phyloP scores from a whole-genome alignment of 2,113 vertebrate genomes.

The Ranitomeya imitator region DNA sequence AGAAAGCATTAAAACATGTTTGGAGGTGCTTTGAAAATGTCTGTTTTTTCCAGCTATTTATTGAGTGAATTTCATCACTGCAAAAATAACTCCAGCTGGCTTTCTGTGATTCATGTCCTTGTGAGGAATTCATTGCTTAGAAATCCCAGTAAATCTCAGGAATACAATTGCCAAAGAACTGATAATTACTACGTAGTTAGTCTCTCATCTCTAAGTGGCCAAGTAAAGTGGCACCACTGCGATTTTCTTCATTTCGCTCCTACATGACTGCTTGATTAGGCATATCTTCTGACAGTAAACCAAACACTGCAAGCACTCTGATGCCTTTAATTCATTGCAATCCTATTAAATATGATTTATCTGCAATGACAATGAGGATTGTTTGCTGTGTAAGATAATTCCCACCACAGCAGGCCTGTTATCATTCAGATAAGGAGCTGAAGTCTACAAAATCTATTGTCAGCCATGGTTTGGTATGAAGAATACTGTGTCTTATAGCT shows the following conservation, averaged over 20 bases:
- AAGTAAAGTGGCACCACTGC: slow-evolving; percentile 38
- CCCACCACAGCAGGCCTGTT: slow-evolving; percentile 51
- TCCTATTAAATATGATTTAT: slow-evolving; percentile 56
- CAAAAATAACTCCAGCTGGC: not conserved
- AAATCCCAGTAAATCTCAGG: slow-evolving; percentile 22
- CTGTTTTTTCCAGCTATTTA: not conserved
- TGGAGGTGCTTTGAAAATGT: slow-evolving; percentile 4
- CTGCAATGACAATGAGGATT: slow-evolving; percentile 53
- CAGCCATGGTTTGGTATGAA: slow-evolving; percentile 14
- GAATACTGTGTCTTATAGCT: slow-evolving; percentile 37
- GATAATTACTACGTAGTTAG: slow-evolving; percentile 37
- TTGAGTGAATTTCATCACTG: not conserved
- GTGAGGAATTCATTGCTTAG: slow-evolving; percentile 8
- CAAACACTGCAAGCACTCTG: slow-evolving; percentile 42
- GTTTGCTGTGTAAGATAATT: slow-evolving; percentile 50
- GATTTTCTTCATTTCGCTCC: slow-evolving; percentile 29
- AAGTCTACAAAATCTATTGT: slow-evolving; percentile 52
- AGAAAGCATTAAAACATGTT: not conserved
- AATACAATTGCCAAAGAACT: slow-evolving; percentile 21
- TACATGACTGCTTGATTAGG: slow-evolving; percentile 34
- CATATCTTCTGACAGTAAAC: slow-evolving; percentile 43
- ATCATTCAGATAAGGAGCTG: slow-evolving; percentile 47
- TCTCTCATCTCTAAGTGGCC: slow-evolving; percentile 34
- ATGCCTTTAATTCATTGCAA: slow-evolving; percentile 52
- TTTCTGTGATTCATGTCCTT: slow-evolving; percentile 14